These are phyloP conservation scores for Rotaria socialis DNA, from an alignment of 2,888 invertebrate species.

Conservation along the genomic window DNA sequence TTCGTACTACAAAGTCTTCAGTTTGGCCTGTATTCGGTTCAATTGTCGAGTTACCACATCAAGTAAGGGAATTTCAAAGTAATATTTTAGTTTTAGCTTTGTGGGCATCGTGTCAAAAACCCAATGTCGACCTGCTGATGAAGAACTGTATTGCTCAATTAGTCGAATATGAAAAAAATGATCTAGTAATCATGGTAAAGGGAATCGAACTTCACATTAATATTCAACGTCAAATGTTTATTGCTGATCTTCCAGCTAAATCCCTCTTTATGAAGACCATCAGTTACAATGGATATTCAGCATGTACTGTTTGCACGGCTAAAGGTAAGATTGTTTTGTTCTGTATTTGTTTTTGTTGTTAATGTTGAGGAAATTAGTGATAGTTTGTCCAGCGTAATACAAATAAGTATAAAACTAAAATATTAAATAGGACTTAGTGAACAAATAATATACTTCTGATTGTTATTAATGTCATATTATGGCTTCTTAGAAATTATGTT, in stretches of 20 bases:
- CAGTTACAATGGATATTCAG: background rate
- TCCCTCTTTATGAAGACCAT: background rate
- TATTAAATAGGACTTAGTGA: too few species aligned
- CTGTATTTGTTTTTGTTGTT: too few species aligned
- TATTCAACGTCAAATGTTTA: background rate
- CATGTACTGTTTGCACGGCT: background rate
- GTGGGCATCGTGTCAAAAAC: background rate
- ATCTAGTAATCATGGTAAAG: background rate
- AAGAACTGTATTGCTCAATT: background rate
- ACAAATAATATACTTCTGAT: too few species aligned
- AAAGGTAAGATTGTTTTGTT: too few species aligned
- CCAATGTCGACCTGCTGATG: background rate
- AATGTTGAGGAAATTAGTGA: too few species aligned
- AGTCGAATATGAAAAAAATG: background rate
- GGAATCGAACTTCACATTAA: background rate
- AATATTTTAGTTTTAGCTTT: background rate
- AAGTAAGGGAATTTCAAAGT: background rate
- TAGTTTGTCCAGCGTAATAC: too few species aligned
- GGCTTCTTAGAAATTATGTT: too few species aligned
- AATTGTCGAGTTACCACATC: background rate
- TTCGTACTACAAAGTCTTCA: background rate
- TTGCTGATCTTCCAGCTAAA: constrained; percentile 7
- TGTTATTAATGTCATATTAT: too few species aligned
- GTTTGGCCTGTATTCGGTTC: background rate
- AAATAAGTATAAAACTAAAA: too few species aligned